phyloP scores from a whole-genome alignment of 2,113 vertebrate species.

The Aegithalos caudatus region DNA sequence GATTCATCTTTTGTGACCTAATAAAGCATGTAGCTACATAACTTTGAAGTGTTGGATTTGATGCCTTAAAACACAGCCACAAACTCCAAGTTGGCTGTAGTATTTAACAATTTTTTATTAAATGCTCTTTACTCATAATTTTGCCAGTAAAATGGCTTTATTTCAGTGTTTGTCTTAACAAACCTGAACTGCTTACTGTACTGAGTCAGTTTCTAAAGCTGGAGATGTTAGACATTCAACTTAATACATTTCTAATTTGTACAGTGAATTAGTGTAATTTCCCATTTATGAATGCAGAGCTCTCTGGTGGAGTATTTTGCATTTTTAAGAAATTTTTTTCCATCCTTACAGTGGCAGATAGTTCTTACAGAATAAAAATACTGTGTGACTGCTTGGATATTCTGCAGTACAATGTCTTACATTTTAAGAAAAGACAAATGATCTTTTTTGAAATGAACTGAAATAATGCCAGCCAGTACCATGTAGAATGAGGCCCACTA shows the following conservation, averaged over 20 bases:
- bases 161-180: background rate
- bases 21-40: background rate
- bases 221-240: background rate
- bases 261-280: background rate
- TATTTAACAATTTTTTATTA: background rate
- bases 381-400: background rate
- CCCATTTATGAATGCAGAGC: background rate
- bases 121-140: background rate
- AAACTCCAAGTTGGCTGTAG: background rate
- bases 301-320: background rate
- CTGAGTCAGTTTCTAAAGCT: background rate
- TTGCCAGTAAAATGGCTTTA: background rate
- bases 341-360: background rate
- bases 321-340: background rate
- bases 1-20: background rate
- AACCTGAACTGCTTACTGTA: background rate
- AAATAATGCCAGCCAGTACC: conserved; percentile 40
- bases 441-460: conserved; percentile 2
- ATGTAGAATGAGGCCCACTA: background rate
- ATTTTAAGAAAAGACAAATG: conserved; percentile 12
- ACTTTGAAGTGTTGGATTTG: background rate
- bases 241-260: background rate
- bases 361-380: background rate
- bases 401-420: background rate
- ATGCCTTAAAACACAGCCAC: background rate